These are phyloP conservation scores for Formica exsecta DNA, from an alignment of 1,140 invertebrate species.

Conservation along the genomic window DNA sequence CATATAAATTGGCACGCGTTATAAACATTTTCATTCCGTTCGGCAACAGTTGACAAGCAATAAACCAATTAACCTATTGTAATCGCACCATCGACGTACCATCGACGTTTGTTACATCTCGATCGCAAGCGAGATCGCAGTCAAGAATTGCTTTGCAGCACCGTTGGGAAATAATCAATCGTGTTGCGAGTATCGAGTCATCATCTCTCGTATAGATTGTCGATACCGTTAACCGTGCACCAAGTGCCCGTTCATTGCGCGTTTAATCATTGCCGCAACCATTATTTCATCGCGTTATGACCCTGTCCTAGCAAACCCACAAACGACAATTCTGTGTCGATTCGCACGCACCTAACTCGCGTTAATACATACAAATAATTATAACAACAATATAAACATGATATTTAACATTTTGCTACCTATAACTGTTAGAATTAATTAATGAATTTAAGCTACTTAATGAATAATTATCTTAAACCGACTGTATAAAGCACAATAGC, in stretches of 20 bases:
- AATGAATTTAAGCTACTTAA: conserved; percentile 29
- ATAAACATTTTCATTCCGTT: conserved; percentile 50
- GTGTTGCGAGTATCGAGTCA: conserved; percentile 52
- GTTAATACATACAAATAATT: neutral
- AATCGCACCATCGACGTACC: conserved; percentile 52
- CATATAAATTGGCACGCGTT: neutral
- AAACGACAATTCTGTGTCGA: conserved; percentile 39
- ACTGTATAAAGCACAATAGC: neutral
- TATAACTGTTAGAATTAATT: conserved; percentile 42
- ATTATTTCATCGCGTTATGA: conserved; percentile 70
- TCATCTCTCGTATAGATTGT: conserved; percentile 45
- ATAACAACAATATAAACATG: neutral
- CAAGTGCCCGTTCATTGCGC: conserved; percentile 34
- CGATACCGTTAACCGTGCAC: conserved; percentile 55
- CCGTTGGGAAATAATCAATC: conserved; percentile 61
- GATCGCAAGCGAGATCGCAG: conserved; percentile 48
- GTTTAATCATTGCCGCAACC: conserved; percentile 69
- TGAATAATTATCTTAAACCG: conserved; percentile 37
- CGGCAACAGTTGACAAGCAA: conserved; percentile 24
- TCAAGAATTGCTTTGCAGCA: conserved; percentile 47
- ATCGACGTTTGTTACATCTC: conserved; percentile 49
- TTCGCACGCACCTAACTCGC: conserved; percentile 22
- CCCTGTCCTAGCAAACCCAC: conserved; percentile 54
- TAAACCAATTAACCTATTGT: conserved; percentile 58
- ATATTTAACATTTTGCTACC: conserved; percentile 36